phyloP scores from a whole-genome alignment of 2,888 invertebrate genomes.

The Agonum fuliginosum region DNA sequence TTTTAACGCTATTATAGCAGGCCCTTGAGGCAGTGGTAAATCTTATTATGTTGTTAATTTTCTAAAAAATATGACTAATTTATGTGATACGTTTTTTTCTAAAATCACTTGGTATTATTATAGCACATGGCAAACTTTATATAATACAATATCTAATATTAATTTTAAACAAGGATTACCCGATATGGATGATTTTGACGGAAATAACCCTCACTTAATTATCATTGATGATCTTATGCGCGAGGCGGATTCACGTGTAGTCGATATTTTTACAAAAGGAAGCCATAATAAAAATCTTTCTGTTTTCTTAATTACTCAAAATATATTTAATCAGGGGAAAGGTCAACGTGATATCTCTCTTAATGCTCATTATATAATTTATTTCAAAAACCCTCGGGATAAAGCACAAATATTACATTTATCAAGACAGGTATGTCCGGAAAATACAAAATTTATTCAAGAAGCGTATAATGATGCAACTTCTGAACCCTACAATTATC shows the following conservation, averaged over 20 bases:
- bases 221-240: slow-evolving; percentile 46
- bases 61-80: neutral
- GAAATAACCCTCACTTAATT: slow-evolving; percentile 2
- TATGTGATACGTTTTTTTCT: slow-evolving; percentile 12
- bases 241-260: neutral
- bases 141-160: no score
- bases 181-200: slow-evolving; percentile 18
- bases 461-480: slow-evolving; percentile 61
- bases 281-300: slow-evolving; percentile 43
- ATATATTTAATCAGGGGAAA: slow-evolving; percentile 63
- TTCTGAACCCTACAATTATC: slow-evolving; percentile 58
- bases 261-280: slow-evolving; percentile 37
- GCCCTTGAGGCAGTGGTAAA: slow-evolving; percentile 9
- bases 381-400: slow-evolving; percentile 63
- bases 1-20: slow-evolving; percentile 9
- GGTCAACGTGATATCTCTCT: slow-evolving; percentile 62
- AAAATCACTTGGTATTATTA: slow-evolving; percentile 22
- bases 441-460: slow-evolving; percentile 60
- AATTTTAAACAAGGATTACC: slow-evolving; percentile 15
- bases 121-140: no score
- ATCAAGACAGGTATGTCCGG: slow-evolving; percentile 60
- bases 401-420: slow-evolving; percentile 61
- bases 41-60: slow-evolving; percentile 36
- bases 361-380: slow-evolving; percentile 64
- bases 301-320: slow-evolving; percentile 11